phyloP scores from a whole-genome alignment of 2,888 invertebrate genomes.

The Theretra japonica region DNA sequence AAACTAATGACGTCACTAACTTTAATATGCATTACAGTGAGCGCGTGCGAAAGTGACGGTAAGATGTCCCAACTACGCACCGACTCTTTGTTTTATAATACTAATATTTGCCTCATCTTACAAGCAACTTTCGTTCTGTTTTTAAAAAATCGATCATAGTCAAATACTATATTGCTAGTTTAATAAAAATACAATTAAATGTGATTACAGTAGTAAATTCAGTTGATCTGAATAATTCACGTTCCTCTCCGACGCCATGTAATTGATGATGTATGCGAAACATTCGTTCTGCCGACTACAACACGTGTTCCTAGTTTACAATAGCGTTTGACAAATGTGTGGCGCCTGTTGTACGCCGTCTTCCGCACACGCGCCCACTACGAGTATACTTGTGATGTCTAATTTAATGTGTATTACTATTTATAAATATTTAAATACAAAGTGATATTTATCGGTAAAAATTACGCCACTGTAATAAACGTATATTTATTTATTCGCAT shows the following conservation, averaged over 20 bases:
- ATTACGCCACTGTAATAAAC: not conserved
- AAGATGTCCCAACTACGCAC: no score
- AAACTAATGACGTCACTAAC: no score
- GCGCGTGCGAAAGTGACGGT: no score
- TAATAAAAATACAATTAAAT: not conserved
- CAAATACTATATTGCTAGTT: no score
- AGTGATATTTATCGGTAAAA: slow-evolving; percentile 4
- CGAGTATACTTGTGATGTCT: slow-evolving; percentile 14
- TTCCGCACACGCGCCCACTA: not conserved
- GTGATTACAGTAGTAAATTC: not conserved
- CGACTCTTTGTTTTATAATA: no score
- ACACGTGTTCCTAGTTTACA: not conserved
- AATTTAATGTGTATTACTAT: slow-evolving; percentile 13
- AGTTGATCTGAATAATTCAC: not conserved
- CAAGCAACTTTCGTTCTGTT: no score
- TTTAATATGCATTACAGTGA: no score
- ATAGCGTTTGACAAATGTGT: slow-evolving; percentile 2
- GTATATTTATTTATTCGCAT: not conserved
- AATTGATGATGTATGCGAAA: not conserved
- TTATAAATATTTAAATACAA: not conserved
- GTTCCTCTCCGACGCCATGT: not conserved
- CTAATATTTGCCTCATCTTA: no score
- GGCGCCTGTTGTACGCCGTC: slow-evolving; percentile 1
- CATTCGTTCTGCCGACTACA: not conserved
- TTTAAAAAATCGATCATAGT: no score